Base-by-base conservation (phyloP, 2,797 vertebrate species). In the Mustela erminea region DNA sequence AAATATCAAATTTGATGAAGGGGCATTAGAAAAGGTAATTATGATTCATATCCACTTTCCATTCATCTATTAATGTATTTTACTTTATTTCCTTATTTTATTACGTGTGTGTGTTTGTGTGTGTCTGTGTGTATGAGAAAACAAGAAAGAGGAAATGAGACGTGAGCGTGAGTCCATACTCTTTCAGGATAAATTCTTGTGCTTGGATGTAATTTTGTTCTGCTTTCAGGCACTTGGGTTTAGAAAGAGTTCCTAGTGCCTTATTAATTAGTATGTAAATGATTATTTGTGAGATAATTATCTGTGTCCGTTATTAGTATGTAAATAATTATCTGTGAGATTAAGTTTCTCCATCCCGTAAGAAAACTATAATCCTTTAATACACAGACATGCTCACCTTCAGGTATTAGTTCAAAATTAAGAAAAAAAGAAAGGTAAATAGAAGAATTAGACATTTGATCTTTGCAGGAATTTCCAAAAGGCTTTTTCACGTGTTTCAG, bases 391-490 rank as follows among this genome's bases (percentile, higher is more conserved):
- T 82, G 14, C 23, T 77, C 41, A 90, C 60, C 29, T 93, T 96
- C 43, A 84, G 83, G 25, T 87, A 70, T 56, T 66, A 75, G 46
- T 87, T 93, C 17, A 90, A 78, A 91, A 95, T 20, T 72, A n/a
- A 91, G 60, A 66, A 25, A 52, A 80, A 68, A 68, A 35, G 25
- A 92, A 74, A 93, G 38, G 74, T 78, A 93, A 84, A 84, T 43
- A 81, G 58, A 89, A 90, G 54, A 96, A 93, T 77, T 93, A 97
- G 43, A 80, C 70, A 87, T 92, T 72, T 81, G 35, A 90, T 95
- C 49, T 95, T 87, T 90, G 21, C 96, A 89, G 78, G n/a, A 54
- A 87, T 86, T 96, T 93, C 29, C 23, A 60, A 87, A 87, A 84
- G 7, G 0, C 12, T 80, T 89, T 96, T 92, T 60, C 18, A 82